A percentile compares a stretch with the other conserved stretches of the same genome.
These are phyloP conservation scores for Aselliscus stoliczkanus DNA, from an alignment of 2,797 vertebrate species.

Conservation along the genomic window DNA sequence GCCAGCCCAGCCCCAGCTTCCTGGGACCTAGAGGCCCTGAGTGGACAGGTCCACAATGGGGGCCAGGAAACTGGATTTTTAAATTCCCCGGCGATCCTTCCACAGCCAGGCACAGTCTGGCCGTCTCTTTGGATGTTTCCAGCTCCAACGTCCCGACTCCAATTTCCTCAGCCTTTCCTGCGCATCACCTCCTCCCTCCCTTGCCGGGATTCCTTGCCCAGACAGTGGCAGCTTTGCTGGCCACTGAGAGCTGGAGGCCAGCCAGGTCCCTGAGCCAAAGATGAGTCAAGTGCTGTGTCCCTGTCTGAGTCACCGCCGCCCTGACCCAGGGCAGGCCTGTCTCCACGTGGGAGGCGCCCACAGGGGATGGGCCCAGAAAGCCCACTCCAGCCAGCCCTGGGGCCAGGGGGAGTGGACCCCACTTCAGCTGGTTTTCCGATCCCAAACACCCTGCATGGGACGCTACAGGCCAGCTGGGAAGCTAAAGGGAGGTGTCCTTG, in stretches of 20 bases:
- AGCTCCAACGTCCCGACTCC: not conserved
- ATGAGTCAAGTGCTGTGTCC: not conserved
- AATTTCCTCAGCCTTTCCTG: not conserved
- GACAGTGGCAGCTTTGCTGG: not conserved
- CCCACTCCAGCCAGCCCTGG: not conserved
- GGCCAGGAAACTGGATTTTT: not conserved
- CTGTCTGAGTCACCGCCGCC: not conserved
- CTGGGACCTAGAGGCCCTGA: not conserved
- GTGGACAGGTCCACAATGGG: not conserved
- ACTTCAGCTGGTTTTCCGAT: not conserved
- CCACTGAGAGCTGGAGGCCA: not conserved
- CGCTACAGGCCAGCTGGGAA: fast-evolving
- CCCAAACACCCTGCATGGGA: not conserved
- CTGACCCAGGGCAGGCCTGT: not conserved
- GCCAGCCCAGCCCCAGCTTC: not conserved
- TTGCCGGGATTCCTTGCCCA: not conserved
- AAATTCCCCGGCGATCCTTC: not conserved
- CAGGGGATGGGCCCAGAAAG: not conserved
- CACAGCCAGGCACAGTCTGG: not conserved
- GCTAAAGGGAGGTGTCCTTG: not conserved
- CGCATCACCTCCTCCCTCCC: not conserved
- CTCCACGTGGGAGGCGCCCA: not conserved
- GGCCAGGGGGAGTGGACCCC: too few relatives aligned
- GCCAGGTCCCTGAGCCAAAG: not conserved
- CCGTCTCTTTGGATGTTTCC: not conserved